A percentile compares a stretch with the other conserved stretches of the same genome.
These are phyloP conservation scores for Dipodomys spectabilis DNA, from an alignment of 2,113 vertebrate species.

Conservation along the genomic window DNA sequence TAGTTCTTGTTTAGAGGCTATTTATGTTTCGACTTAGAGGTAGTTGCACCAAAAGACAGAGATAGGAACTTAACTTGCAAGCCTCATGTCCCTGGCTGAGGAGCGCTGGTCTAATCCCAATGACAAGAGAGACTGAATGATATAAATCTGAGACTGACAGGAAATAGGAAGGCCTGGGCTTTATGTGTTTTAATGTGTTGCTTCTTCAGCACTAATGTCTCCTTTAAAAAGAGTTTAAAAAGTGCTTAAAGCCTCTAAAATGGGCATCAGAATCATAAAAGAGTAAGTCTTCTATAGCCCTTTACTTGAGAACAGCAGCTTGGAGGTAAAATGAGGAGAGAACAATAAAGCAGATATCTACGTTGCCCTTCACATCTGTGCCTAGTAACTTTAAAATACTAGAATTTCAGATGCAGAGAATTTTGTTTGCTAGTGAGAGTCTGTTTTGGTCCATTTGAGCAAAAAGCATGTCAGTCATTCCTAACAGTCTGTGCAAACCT, in stretches of 20 bases:
- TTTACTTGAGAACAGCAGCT: conserved; percentile 52
- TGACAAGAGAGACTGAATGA: neutral
- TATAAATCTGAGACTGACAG: neutral
- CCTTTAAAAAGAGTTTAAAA: conserved; percentile 48
- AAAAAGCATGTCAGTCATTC: conserved; percentile 83
- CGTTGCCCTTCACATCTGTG: conserved; percentile 65
- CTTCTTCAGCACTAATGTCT: conserved; percentile 8
- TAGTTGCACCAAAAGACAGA: neutral
- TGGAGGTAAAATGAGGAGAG: conserved; percentile 31
- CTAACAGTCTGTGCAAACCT: conserved; percentile 84
- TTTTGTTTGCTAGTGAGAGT: conserved; percentile 67
- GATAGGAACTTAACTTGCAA: neutral
- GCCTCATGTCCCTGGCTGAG: neutral
- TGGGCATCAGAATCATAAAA: conserved; percentile 45
- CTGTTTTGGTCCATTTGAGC: conserved; percentile 79
- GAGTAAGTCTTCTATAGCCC: conserved; percentile 15
- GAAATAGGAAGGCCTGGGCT: neutral
- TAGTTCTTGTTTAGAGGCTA: neutral
- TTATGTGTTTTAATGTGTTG: neutral
- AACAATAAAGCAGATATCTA: conserved; percentile 31
- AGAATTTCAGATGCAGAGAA: conserved; percentile 69
- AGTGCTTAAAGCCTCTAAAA: conserved; percentile 20
- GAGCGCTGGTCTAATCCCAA: conserved; percentile 11
- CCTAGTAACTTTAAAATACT: conserved; percentile 72
- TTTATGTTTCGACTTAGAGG: neutral